Percentiles rank a stretch among this genome's conserved stretches.
These are phyloP conservation scores for Macroglossus sobrinus DNA, from an alignment of 2,113 vertebrate species.

Conservation along the genomic window DNA sequence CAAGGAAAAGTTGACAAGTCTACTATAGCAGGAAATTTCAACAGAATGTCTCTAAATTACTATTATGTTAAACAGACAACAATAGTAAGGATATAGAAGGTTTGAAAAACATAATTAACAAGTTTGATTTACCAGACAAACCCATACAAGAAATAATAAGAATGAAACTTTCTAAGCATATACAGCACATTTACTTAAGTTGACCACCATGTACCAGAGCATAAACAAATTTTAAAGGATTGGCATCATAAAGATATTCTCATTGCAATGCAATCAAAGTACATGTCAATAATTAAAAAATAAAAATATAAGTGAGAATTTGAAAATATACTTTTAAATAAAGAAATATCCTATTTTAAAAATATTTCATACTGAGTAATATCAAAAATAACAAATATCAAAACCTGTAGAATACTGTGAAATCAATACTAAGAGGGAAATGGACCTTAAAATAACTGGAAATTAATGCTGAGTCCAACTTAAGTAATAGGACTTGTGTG, in stretches of 20 bases:
- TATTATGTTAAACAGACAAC: background rate
- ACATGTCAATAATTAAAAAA: background rate
- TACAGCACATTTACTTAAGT: background rate
- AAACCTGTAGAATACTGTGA: background rate
- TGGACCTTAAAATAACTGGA: background rate
- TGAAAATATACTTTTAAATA: background rate
- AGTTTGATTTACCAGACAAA: background rate
- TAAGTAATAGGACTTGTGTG: background rate
- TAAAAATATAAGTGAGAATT: background rate
- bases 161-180: background rate
- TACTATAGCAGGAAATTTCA: background rate
- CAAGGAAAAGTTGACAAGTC: background rate
- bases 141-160: background rate
- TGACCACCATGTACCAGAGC: background rate
- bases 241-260: background rate
- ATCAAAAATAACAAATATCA: background rate
- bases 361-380: background rate
- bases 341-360: background rate
- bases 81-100: background rate
- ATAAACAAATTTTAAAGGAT: background rate
- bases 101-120: background rate
- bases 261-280: background rate
- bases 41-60: background rate
- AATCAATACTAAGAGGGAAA: background rate
- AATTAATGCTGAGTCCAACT: background rate